phyloP scores from a whole-genome alignment of 2,797 vertebrate genomes.

The Danio kyathit region DNA sequence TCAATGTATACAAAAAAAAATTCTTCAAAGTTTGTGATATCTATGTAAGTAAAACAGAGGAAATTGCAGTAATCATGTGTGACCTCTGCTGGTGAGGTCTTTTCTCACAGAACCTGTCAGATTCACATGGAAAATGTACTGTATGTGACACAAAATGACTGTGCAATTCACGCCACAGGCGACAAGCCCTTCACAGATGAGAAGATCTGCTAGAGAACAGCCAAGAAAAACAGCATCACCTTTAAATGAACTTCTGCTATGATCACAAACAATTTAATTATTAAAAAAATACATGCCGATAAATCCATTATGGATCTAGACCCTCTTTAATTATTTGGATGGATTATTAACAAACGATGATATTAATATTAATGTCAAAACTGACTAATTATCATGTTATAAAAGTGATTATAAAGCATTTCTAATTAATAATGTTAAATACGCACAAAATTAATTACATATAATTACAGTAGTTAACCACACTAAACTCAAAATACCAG shows the following conservation, averaged over 20 bases:
- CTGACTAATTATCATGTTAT: neutral
- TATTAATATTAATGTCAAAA: neutral
- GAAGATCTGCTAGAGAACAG: neutral
- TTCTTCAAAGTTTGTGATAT: neutral
- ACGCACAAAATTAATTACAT: neutral
- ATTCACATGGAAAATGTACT: constrained; percentile 8
- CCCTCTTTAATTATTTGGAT: neutral
- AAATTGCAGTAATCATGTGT: constrained; percentile 50
- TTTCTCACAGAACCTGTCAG: constrained; percentile 6
- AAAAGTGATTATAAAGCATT: neutral
- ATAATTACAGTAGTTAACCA: neutral
- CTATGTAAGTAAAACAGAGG: neutral
- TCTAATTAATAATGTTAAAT: neutral
- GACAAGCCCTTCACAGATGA: neutral
- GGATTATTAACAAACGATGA: neutral
- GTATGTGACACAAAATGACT: constrained; percentile 24
- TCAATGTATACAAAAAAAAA: neutral
- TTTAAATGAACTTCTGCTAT: neutral
- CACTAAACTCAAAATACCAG: neutral
- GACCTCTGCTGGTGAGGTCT: constrained; percentile 63
- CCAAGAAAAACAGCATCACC: neutral
- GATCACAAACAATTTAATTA: neutral
- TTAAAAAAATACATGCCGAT: neutral
- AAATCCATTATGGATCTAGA: neutral
- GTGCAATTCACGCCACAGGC: neutral